phyloP scores from a whole-genome alignment of 2,797 vertebrate species.

The Halcyon leucocephala region DNA sequence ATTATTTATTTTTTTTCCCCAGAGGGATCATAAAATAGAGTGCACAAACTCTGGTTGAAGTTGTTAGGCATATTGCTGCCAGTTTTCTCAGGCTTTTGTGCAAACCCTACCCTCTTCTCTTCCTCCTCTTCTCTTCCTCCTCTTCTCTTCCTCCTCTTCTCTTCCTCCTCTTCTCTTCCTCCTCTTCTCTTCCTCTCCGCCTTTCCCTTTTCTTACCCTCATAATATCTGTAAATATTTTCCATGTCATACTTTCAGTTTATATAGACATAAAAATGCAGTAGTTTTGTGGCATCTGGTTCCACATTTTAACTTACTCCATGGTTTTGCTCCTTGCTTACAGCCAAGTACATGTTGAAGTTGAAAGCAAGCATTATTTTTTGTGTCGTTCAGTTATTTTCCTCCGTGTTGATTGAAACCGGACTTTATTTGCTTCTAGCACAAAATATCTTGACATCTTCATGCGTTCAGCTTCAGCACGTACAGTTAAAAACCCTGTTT shows the following conservation, averaged over 20 bases:
- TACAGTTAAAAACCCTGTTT: neutral
- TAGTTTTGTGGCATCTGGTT: neutral
- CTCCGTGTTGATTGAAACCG: neutral
- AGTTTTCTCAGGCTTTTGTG: neutral
- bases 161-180: neutral
- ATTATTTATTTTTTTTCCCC: neutral
- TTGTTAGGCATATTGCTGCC: neutral
- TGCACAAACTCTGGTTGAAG: neutral
- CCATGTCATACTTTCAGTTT: neutral
- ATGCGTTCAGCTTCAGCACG: neutral
- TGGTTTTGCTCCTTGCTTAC: neutral
- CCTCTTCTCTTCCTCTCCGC: neutral
- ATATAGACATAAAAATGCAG: neutral
- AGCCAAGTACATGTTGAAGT: neutral
- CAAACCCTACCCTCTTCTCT: neutral
- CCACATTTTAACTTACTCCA: neutral
- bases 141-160: neutral
- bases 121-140: neutral
- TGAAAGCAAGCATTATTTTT: neutral
- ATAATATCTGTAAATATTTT: neutral
- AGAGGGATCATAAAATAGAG: neutral
- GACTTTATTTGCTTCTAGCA: conserved; percentile 5
- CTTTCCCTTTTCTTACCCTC: neutral
- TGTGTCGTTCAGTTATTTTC: neutral
- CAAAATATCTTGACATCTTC: conserved; percentile 12